Evolutionary conservation across 2,888 invertebrate genomes (phyloP).

Genomic region (Eugnorisma glareosa): DNA sequence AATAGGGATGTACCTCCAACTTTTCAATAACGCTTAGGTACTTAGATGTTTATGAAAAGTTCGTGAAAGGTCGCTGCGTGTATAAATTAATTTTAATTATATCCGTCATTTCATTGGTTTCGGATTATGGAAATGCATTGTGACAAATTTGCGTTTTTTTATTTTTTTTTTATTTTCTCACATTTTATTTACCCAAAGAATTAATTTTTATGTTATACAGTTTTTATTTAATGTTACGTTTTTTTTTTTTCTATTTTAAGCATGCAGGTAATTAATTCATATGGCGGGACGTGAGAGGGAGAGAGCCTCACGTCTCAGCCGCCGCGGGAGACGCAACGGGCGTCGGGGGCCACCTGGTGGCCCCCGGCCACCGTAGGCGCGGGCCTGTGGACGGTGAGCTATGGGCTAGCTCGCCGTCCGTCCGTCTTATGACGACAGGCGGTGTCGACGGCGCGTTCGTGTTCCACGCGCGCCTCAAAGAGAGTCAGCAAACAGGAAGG

Average conservation of each 20-base stretch:
- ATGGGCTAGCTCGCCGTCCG: no score
- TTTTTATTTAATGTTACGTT: background rate
- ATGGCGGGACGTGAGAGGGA: no score
- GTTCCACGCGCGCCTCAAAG: no score
- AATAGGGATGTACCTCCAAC: slow-evolving; percentile 36
- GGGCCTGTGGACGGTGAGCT: no score
- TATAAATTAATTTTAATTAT: slow-evolving; percentile 20
- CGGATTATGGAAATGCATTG: background rate
- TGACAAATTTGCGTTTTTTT: background rate
- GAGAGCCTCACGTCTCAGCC: no score
- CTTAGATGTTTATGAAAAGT: slow-evolving; percentile 36
- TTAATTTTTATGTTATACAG: no score
- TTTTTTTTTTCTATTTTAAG: background rate
- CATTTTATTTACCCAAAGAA: background rate
- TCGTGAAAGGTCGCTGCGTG: slow-evolving; percentile 21
- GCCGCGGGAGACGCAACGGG: no score
- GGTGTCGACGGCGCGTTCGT: no score
- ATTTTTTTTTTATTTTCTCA: background rate
- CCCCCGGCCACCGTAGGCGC: no score
- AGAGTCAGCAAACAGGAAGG: no score
- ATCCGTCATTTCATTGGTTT: background rate
- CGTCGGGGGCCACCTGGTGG: no score
- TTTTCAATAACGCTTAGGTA: slow-evolving; percentile 51
- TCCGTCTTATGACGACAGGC: no score
- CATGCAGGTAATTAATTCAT: background rate